Percentiles rank a stretch among this genome's conserved stretches.
phyloP scores from a whole-genome alignment of 1,140 invertebrate genomes.

The Cotesia vestalis region DNA sequence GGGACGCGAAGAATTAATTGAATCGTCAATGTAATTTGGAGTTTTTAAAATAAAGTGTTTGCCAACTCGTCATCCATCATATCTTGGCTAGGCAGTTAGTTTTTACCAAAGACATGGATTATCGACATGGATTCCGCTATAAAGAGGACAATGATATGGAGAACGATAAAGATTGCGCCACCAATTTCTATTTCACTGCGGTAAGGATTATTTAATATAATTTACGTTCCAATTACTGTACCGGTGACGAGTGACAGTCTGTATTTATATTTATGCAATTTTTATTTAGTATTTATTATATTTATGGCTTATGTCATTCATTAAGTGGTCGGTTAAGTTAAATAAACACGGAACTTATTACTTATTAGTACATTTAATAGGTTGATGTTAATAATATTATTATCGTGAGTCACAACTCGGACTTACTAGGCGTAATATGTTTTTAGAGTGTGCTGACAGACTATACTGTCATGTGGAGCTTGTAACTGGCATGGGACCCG shows the following conservation, averaged over 20 bases:
- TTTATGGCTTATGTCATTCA: no score
- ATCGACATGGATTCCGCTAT: slow-evolving; percentile 33
- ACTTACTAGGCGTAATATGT: neutral
- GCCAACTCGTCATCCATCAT: slow-evolving; percentile 5
- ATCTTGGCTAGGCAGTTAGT: slow-evolving; percentile 30
- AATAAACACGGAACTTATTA: no score
- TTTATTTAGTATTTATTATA: neutral
- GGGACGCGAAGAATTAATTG: slow-evolving; percentile 9
- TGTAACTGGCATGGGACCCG: neutral
- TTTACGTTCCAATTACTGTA: no score
- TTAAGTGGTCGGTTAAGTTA: no score
- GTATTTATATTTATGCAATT: neutral
- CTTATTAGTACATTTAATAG: neutral
- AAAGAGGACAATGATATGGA: slow-evolving; percentile 35
- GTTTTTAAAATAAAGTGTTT: neutral
- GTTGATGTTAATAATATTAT: neutral
- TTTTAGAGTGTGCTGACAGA: slow-evolving; percentile 8
- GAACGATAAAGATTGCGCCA: slow-evolving; percentile 32
- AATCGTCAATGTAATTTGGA: no score
- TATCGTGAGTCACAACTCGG: neutral
- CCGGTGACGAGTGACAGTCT: neutral
- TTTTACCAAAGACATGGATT: slow-evolving; percentile 37
- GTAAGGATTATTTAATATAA: slow-evolving; percentile 18
- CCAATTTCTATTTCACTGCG: slow-evolving; percentile 12
- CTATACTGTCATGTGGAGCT: slow-evolving; percentile 6